phyloP scores from a whole-genome alignment of 2,113 vertebrate species.

The Argyrosomus japonicus region DNA sequence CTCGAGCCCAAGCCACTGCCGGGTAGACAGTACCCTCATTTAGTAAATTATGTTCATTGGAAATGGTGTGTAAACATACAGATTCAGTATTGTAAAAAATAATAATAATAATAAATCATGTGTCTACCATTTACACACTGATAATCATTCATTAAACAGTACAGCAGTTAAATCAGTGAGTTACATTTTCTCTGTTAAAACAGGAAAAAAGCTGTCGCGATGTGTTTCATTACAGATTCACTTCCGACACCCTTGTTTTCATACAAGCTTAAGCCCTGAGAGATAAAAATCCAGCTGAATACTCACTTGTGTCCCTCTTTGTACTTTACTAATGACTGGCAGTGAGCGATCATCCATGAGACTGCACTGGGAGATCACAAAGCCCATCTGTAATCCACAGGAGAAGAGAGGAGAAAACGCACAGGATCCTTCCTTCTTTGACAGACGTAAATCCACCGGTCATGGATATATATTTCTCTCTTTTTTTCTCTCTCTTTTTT shows the following conservation, averaged over 20 bases:
- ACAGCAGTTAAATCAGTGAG: conserved; percentile 53
- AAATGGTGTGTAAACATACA: conserved; percentile 71
- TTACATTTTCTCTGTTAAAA: conserved; percentile 34
- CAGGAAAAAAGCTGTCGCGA: conserved; percentile 23
- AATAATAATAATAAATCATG: conserved; percentile 12
- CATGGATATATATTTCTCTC: conserved; percentile 38
- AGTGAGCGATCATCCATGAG: conserved; percentile 75
- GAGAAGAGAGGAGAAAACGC: conserved; percentile 54
- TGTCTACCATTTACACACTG: conserved; percentile 30
- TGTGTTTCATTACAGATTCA: conserved; percentile 51
- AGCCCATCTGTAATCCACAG: conserved; percentile 83
- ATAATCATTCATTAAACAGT: conserved; percentile 45
- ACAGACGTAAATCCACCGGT: conserved; percentile 74
- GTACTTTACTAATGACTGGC: conserved; percentile 75
- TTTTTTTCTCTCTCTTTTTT: conserved; percentile 42
- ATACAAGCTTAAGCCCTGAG: conserved; percentile 54
- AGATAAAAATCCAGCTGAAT: conserved; percentile 63
- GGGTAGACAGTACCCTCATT: conserved; percentile 76
- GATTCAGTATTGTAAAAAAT: conserved; percentile 26
- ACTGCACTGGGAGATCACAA: conserved; percentile 65
- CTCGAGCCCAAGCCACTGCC: conserved; percentile 72
- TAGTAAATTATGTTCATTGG: conserved; percentile 69
- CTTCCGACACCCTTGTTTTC: conserved; percentile 52
- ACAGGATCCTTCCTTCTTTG: conserved; percentile 56
- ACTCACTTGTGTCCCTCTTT: conserved; percentile 79